Base-by-base conservation (phyloP, 1,140 invertebrate genomes). In the Aradophagus sp. region DNA sequence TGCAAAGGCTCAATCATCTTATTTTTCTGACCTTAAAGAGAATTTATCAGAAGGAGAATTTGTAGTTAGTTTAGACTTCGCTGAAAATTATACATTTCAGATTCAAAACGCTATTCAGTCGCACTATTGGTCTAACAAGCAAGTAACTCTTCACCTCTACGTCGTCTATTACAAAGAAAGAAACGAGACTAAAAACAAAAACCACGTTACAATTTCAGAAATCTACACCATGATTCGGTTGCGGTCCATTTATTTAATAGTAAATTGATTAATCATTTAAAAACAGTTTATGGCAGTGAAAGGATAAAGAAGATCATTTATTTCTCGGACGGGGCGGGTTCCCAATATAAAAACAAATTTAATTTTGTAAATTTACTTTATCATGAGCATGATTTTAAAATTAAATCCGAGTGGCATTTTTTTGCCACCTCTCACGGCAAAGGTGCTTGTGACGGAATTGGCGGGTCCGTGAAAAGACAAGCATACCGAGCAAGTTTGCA, bases 331-430 rank as follows among this genome's bases (percentile, higher is more conserved):
- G 27, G 10, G 10, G 27, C 27, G 7, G 27, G 27, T 2, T 29
- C 27, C 27, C 27, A 29, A 10, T 29, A 29, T n/a, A 29, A 29
- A 29, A 29, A 29, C 11, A 29, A 29, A 29, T 29, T 5, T 29
- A 29, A 29, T 29, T 4, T 29, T 29, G 10, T 29, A 29, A 29
- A 29, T 29, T n/a, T 29, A n/a, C 2, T 10, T n/a, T 2, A 29
- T 6, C 27, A 29, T 29, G 11, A 29, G 2, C 2, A 29, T 5
- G 27, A 29, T 4, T 29, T 29, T n/a, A n/a, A n/a, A 29, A 29
- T 29, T 6, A n/a, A 29, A 10, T 6, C 27, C 11, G 10, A 29
- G 10, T 29, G 27, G 27, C 7, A 5, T 2, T 29, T 29, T 29
- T 29, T 29, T n/a, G 27, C 27, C 6, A 29, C 27, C 2, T 29